Evolutionary conservation across 1,140 invertebrate species (phyloP).

Genomic region (Laodelphax striatellus): DNA sequence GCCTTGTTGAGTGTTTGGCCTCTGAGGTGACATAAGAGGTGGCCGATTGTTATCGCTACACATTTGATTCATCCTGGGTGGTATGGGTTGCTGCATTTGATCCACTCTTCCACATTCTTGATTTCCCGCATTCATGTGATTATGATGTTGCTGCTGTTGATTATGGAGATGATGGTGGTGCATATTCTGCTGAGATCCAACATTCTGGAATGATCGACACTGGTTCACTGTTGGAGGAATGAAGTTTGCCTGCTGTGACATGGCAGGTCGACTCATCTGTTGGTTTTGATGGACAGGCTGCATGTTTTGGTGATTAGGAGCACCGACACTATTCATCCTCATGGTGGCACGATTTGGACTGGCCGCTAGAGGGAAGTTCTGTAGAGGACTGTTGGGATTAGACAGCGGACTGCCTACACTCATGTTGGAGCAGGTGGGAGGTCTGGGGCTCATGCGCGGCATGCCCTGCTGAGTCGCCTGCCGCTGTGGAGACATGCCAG

Average conservation of each 20-base stretch:
- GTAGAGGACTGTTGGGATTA: constrained; percentile 32
- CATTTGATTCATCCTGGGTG: neutral
- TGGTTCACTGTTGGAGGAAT: neutral
- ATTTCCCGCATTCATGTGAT: neutral
- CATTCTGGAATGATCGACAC: neutral
- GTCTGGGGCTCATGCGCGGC: neutral
- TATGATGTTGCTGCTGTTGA: too few species aligned
- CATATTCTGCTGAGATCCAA: neutral
- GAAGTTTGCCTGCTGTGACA: neutral
- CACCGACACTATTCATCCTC: neutral
- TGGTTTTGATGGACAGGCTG: too few species aligned
- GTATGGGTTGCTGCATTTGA: neutral
- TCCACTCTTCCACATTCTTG: neutral
- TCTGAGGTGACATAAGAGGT: too few species aligned
- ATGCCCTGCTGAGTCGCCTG: neutral
- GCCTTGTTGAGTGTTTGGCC: too few species aligned
- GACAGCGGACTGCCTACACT: constrained; percentile 30
- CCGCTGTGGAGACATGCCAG: neutral
- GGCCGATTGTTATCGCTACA: neutral
- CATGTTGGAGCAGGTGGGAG: neutral
- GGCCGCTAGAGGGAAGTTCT: constrained; percentile 32
- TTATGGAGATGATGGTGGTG: too few species aligned
- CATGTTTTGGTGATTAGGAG: too few species aligned
- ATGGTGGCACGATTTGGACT: constrained; percentile 34
- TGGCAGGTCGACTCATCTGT: too few species aligned